Evolutionary conservation across 64 coral and sea anemone genomes (phyloP), one percentile per base, ranked within the genome.

Genomic region (Catalaphyllia jardinei): DNA sequence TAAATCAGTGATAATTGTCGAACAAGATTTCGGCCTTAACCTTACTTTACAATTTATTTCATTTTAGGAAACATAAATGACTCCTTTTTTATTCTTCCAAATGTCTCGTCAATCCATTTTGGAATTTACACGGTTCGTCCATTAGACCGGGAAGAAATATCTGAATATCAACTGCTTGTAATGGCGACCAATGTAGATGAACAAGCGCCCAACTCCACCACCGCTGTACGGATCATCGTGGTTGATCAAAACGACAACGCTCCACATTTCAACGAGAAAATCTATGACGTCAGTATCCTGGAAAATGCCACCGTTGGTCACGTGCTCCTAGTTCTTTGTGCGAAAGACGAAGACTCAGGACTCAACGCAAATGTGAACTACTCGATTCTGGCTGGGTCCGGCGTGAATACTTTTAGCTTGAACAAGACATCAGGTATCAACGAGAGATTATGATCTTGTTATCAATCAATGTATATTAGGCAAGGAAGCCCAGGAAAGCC

Each of bases 191-290:
- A 94, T 77, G 51, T 46, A 19, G 71, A 94, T 15, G 92, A 94
- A 18, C 67, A 67, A 71, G 92, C 92, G 19, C 71, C 38, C 24
- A 54, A 63, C 19, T 46, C 87, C 15, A 85, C 62, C 29, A 67
- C 87, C 67, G 38, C 10, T 94, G 72, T 89, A 7, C 85, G 74
- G 18, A 69, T 94, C 17, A 12, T 29, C 4, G 57, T 89, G 39
- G 55, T 22, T 60, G 92, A 94, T 71, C 55, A 75, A 75, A 94
- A 94, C 63, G 92, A 94, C 79, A 94, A 94, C 27, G 19, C 67
- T 11, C 92, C 92, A 8, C 28, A 24, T 15, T 94, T 94, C 46
- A 30, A 77, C 31, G 46, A 75, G 17, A 86, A 89, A n/a, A 72
- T 62, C 11, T 76, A 84, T 80, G 73, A 55, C 8, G 61, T 75